phyloP scores from a whole-genome alignment of 1,140 invertebrate genomes.

The Cyclargus thomasi region DNA sequence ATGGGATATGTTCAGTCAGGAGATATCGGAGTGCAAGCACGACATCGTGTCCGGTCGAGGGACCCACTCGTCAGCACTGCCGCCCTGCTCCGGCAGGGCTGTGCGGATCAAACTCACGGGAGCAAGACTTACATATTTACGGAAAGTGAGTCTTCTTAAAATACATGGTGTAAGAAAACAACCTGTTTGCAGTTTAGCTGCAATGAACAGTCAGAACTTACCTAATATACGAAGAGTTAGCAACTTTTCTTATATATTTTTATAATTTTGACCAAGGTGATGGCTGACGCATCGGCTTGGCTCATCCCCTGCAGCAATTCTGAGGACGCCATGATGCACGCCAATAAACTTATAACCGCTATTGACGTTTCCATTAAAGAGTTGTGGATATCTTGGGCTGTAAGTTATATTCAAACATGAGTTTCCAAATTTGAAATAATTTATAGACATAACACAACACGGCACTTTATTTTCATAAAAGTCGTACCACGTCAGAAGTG shows the following conservation, averaged over 20 bases:
- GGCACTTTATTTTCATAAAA: conserved; percentile 13
- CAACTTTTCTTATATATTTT: not conserved
- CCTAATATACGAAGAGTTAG: too few relatives aligned
- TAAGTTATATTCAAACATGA: conserved; percentile 37
- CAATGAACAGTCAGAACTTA: too few relatives aligned
- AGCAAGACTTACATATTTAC: conserved; percentile 77
- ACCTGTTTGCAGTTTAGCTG: too few relatives aligned
- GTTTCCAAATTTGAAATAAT: too few relatives aligned
- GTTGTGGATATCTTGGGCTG: conserved; percentile 73
- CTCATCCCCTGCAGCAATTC: conserved; percentile 81
- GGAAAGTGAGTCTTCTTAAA: conserved; percentile 57
- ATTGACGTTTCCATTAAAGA: conserved; percentile 80
- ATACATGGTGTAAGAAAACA: too few relatives aligned
- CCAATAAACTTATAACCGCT: conserved; percentile 78
- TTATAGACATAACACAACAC: too few relatives aligned
- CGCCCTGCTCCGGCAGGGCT: conserved; percentile 82
- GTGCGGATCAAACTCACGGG: conserved; percentile 79
- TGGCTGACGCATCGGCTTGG: conserved; percentile 82
- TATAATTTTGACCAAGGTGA: conserved; percentile 54
- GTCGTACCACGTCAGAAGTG: too few relatives aligned
- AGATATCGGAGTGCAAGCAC: conserved; percentile 84
- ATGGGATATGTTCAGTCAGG: conserved; percentile 85
- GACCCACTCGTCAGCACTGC: conserved; percentile 78
- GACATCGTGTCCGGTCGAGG: conserved; percentile 80
- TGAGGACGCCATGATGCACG: conserved; percentile 82